phyloP scores from a whole-genome alignment of 2,113 vertebrate genomes.

The Picathartes gymnocephalus region DNA sequence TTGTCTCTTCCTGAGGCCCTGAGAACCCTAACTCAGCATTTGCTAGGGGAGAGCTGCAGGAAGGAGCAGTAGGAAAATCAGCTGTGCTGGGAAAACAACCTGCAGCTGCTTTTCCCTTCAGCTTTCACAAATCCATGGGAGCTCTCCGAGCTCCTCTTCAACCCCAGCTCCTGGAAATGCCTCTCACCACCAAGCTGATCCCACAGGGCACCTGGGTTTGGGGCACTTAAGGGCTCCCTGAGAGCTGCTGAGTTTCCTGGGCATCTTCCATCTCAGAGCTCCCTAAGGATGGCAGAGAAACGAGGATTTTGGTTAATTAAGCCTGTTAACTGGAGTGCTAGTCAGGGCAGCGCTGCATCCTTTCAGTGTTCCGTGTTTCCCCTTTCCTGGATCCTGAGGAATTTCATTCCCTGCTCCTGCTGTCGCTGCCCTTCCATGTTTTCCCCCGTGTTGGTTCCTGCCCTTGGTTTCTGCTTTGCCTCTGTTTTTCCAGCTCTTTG shows the following conservation, averaged over 20 bases:
- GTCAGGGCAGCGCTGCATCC: not conserved
- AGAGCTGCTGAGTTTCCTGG: not conserved
- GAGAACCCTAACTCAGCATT: not conserved
- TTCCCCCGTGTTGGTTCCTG: fast-evolving
- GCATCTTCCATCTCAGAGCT: not conserved
- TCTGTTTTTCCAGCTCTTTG: not conserved
- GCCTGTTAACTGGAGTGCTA: fast-evolving
- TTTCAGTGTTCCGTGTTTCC: not conserved
- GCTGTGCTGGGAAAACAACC: not conserved
- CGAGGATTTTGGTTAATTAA: not conserved
- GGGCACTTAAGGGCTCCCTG: not conserved
- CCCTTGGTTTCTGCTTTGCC: not conserved
- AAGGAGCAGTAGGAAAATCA: not conserved
- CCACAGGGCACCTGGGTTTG: not conserved
- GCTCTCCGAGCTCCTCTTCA: not conserved
- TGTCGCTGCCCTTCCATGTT: fast-evolving
- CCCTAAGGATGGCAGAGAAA: not conserved
- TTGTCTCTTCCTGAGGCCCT: not conserved
- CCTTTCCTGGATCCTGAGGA: not conserved
- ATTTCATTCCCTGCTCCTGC: not conserved
- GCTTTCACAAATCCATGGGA: not conserved
- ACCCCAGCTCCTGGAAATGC: not conserved
- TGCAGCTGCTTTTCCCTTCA: not conserved
- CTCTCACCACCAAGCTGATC: not conserved
- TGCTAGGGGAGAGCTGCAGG: not conserved